Percentiles rank a stretch among this genome's conserved stretches.
Evolutionary conservation across 2,797 vertebrate genomes (phyloP).

Genomic region (Siniperca obscura): DNA sequence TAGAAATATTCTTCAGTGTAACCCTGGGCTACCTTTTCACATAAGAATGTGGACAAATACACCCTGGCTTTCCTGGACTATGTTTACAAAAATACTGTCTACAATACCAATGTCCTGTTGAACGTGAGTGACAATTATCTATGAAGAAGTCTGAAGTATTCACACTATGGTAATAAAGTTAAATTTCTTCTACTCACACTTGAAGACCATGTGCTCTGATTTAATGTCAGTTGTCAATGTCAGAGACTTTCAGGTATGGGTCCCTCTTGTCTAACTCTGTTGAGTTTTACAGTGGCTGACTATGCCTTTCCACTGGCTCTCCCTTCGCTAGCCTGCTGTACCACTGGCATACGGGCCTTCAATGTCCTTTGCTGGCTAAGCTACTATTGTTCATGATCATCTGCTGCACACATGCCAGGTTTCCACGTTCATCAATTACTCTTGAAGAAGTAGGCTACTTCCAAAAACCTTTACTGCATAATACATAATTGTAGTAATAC

Average conservation of each 20-base stretch:
- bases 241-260: neutral
- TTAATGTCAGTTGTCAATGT: neutral
- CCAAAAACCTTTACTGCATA: neutral
- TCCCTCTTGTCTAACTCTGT: neutral
- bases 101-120: constrained; percentile 86
- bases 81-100: constrained; percentile 86
- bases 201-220: constrained; percentile 36
- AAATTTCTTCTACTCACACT: constrained; percentile 84
- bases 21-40: constrained; percentile 73
- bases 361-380: constrained; percentile 29
- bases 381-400: constrained; percentile 13
- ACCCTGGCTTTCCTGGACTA: constrained; percentile 79
- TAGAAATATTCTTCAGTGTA: constrained; percentile 80
- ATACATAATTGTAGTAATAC: neutral
- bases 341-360: constrained; percentile 8
- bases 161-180: constrained; percentile 89
- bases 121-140: constrained; percentile 87
- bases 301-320: constrained; percentile 31
- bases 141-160: constrained; percentile 87
- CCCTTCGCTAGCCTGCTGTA: constrained; percentile 35
- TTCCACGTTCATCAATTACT: neutral
- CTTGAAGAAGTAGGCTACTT: constrained; percentile 2
- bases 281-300: constrained; percentile 36
- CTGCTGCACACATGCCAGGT: neutral
- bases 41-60: constrained; percentile 69